A percentile compares a stretch with the other conserved stretches of the same genome.
These are phyloP conservation scores for Panagrolaimus sp. DNA, from an alignment of 1,140 invertebrate genomes.

Conservation along the genomic window DNA sequence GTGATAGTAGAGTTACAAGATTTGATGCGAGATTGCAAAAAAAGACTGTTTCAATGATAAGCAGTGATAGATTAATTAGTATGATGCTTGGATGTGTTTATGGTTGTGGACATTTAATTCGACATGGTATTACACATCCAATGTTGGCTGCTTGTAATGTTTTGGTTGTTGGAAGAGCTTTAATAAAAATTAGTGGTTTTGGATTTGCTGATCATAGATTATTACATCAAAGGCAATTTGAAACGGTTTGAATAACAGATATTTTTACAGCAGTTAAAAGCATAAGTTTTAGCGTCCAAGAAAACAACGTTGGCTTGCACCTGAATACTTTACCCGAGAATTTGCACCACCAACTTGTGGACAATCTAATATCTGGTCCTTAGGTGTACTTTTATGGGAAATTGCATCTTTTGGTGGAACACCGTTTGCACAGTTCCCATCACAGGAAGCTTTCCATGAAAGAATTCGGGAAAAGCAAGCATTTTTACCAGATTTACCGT, in stretches of 20 bases:
- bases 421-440: background rate
- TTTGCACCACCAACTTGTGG: background rate
- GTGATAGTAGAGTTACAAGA: background rate
- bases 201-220: conserved; percentile 7
- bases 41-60: conserved; percentile 5
- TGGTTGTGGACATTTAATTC: conserved; percentile 14
- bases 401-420: background rate
- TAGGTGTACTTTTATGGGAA: background rate
- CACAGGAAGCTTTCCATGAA: conserved; percentile 7
- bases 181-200: conserved; percentile 13
- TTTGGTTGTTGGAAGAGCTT: background rate
- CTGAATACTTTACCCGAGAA: conserved; percentile 4
- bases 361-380: conserved; percentile 4
- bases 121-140: conserved; percentile 12
- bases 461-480: conserved; percentile 11
- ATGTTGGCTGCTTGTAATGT: conserved; percentile 14
- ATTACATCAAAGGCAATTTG: conserved; percentile 15
- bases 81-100: conserved; percentile 15
- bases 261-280: no score
- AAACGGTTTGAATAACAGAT: background rate
- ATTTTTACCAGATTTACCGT: background rate
- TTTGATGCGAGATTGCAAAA: conserved; percentile 14
- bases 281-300: background rate
- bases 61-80: conserved; percentile 3
- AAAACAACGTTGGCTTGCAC: conserved; percentile 6